phyloP scores from a whole-genome alignment of 2,797 vertebrate species.

The Nothura maculosa region DNA sequence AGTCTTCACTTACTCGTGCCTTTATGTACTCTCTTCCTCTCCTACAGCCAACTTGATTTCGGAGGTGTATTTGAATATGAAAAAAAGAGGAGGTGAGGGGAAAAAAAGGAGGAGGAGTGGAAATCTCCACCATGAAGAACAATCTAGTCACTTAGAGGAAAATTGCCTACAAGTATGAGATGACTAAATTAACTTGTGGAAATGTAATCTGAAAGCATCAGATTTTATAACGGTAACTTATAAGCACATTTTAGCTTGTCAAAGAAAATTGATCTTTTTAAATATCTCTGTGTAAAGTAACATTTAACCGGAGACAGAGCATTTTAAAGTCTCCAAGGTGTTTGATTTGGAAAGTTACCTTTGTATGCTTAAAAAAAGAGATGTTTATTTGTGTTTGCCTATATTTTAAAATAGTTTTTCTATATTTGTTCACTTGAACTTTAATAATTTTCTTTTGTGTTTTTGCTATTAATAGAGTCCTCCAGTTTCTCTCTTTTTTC shows the following conservation, averaged over 20 bases:
- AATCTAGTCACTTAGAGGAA: constrained; percentile 49
- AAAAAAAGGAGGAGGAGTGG: background rate
- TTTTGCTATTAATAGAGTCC: background rate
- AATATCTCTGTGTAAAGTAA: constrained; percentile 17
- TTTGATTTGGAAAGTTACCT: constrained; percentile 2
- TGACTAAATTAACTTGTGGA: constrained; percentile 51
- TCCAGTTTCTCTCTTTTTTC: background rate
- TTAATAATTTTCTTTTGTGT: background rate
- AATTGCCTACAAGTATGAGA: constrained; percentile 44
- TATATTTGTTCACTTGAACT: background rate
- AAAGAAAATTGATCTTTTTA: constrained; percentile 49
- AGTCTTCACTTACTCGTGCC: background rate
- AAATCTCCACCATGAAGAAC: background rate
- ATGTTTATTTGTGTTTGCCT: background rate
- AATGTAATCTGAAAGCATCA: constrained; percentile 49
- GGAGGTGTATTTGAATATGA: constrained; percentile 12
- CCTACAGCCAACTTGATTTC: background rate
- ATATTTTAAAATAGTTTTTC: background rate
- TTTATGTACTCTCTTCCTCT: background rate
- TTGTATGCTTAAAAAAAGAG: background rate
- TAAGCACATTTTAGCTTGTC: constrained; percentile 41
- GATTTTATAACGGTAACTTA: constrained; percentile 30
- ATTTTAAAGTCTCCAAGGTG: background rate
- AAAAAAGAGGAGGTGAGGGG: constrained; percentile 10
- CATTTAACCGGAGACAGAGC: constrained; percentile 11